Evolutionary conservation across 2,797 vertebrate species (phyloP), one percentile per base, ranked within the genome.

Genomic region (Micrastur ruficollis): DNA sequence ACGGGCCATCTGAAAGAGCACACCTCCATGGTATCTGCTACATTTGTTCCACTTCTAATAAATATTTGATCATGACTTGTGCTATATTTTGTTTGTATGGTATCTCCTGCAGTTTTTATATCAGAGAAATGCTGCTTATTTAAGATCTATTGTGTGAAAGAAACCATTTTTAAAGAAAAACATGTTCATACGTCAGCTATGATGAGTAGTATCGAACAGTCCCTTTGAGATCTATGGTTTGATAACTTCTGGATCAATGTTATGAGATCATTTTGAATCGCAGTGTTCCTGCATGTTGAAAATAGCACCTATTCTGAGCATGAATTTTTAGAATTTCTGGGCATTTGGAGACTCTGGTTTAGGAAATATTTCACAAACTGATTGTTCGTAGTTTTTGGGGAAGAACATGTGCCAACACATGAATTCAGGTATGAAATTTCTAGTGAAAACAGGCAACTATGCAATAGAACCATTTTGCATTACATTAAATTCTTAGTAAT

Each of bases 1-100:
- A 86, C 29, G 47, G 9, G 17, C 11, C 40, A 61, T 73, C 47
- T 74, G 13, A 89, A 12, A 89, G 26, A 96, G 23, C 22, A 93
- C 18, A 73, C 12, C 8, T 92, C 27, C 7, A 29, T 31, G 18
- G 17, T 16, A 92, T 52, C 31, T 72, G n/a, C 7, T 49, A 19
- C 8, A 75, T 79, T 62, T 86, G 78, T 92, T 61, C 61, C 22
- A 68, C 36, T 85, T 78, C 22, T 55, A 68, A 88, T 67, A 58
- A 95, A 93, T 93, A 90, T 82, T 96, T 92, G 49, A 87, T 76
- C n/a, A 80, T 26, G 52, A 72, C 11, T 34, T 70, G 13, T 74
- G 27, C 12, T 88, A 20, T 92, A 31, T 74, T 88, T 93, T 76
- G 12, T 52, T 87, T 84, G 18, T 32, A n/a, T 42, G 38, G 5